These are phyloP conservation scores for Sphinx pinastri DNA, from an alignment of 2,888 invertebrate species.

Conservation along the genomic window DNA sequence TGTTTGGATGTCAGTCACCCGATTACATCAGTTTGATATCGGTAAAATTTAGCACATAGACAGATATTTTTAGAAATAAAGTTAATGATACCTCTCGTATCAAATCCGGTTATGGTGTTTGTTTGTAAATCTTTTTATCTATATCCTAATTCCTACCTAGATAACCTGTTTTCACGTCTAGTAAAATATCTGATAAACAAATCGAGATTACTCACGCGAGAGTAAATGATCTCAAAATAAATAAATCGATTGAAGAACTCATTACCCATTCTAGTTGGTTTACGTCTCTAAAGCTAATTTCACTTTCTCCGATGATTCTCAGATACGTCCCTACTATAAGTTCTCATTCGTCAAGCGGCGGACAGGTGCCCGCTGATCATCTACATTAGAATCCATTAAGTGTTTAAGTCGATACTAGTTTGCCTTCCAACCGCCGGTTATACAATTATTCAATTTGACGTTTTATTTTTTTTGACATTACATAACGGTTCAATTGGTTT, in stretches of 20 bases:
- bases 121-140: conserved; percentile 15
- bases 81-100: conserved; percentile 13
- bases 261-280: conserved; percentile 43
- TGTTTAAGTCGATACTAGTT: conserved; percentile 76
- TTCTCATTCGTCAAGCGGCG: conserved; percentile 70
- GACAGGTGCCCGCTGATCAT: conserved; percentile 76
- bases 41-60: conserved; percentile 19
- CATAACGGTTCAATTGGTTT: conserved; percentile 27
- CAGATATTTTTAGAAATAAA: conserved; percentile 4
- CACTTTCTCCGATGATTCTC: conserved; percentile 77
- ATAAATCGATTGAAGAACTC: conserved; percentile 26
- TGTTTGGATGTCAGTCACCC: conserved; percentile 9
- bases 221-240: not conserved
- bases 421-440: conserved; percentile 66
- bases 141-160: not conserved
- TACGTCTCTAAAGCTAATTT: conserved; percentile 49
- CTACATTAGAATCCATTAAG: conserved; percentile 72
- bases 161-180: conserved; percentile 7
- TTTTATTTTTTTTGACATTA: conserved; percentile 27
- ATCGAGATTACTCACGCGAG: not conserved
- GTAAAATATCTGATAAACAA: conserved; percentile 12
- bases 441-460: conserved; percentile 39
- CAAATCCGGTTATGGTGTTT: conserved; percentile 2
- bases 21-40: conserved; percentile 10
- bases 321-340: conserved; percentile 61